Conservation (phyloP, 2,797 vertebrate species). For the Enteromius viviparus region DNA sequence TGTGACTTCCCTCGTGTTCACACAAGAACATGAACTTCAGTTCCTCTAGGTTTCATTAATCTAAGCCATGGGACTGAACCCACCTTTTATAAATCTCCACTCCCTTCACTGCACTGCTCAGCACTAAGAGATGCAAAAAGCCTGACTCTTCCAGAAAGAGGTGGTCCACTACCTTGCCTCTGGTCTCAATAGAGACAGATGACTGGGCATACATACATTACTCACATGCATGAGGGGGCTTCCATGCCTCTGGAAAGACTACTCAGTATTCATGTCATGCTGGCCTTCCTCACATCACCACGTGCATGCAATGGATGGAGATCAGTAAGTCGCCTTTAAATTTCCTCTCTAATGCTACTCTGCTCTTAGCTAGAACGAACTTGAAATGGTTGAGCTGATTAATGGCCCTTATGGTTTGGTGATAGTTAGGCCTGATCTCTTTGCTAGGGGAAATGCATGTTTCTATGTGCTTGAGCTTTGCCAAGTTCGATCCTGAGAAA, state of each 20-base stretch:
- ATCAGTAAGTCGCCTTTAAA: slow-evolving; percentile 37
- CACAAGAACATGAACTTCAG: slow-evolving; percentile 59
- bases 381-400: slow-evolving; percentile 26
- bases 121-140: slow-evolving; percentile 42
- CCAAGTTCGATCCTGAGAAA: not conserved
- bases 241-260: slow-evolving; percentile 54
- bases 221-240: slow-evolving; percentile 54
- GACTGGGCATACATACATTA: slow-evolving; percentile 54
- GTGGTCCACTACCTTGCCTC: slow-evolving; percentile 47
- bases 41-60: slow-evolving; percentile 71
- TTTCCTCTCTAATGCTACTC: slow-evolving; percentile 14
- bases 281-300: slow-evolving; percentile 42
- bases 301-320: slow-evolving; percentile 48
- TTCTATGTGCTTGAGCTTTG: not conserved
- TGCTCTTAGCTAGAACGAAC: slow-evolving; percentile 28
- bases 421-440: not conserved
- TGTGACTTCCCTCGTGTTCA: slow-evolving; percentile 44
- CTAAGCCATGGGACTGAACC: slow-evolving; percentile 58
- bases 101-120: slow-evolving; percentile 38
- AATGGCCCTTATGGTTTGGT: not conserved
- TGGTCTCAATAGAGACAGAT: slow-evolving; percentile 59
- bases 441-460: not conserved
- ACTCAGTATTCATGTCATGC: slow-evolving; percentile 57
- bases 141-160: slow-evolving; percentile 34
- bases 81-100: slow-evolving; percentile 59